Evolutionary conservation across 2,797 vertebrate species (phyloP), one percentile per base, ranked within the genome.

Genomic region (Anguilla pacifica): DNA sequence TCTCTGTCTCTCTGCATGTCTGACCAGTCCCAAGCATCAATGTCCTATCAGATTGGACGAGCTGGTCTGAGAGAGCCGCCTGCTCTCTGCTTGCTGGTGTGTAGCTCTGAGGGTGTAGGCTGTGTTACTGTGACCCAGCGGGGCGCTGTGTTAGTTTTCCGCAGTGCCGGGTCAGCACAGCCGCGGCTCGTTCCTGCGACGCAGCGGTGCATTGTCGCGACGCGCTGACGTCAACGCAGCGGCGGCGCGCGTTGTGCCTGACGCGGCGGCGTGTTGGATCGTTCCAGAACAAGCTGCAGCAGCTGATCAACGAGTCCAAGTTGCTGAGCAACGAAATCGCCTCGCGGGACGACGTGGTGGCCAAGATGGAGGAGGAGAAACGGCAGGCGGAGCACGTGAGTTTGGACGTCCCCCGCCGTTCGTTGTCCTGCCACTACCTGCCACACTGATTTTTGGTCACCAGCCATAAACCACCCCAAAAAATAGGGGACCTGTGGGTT

Each of bases 211-310:
- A 7, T 67, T 67, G 7, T 5, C n/a, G 61, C 22, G 6, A 22
- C 19, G 22, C 61, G 7, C 3, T n/a, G 22, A 22, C 77, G 7
- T 81, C 6, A 10, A 9, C 49, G 49, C 49, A 51, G 39, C 39
- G 39, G 49, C 9, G 49, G 49, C 10, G 49, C 3, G 49, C 39
- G 35, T 31, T 31, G 35, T 39, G 39, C 39, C 39, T 39, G 39
- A 39, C 39, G 39, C 39, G 39, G 39, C 39, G 77, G 77, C 49
- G 5, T 77, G 31, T 81, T n/a, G 77, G 43, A 81, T 7, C 86
- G 25, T 95, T 95, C 90, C 90, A 97, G 97, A 93, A 90, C 84
- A 95, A 92, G 88, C 94, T 97, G 53, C 91, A 95, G 2, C 92
- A 77, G 0, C 87, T 93, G 31, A 92, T 89, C 4, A 87, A 91